These are phyloP conservation scores for Sorex araneus DNA, from an alignment of 2,113 vertebrate genomes.

Conservation along the genomic window DNA sequence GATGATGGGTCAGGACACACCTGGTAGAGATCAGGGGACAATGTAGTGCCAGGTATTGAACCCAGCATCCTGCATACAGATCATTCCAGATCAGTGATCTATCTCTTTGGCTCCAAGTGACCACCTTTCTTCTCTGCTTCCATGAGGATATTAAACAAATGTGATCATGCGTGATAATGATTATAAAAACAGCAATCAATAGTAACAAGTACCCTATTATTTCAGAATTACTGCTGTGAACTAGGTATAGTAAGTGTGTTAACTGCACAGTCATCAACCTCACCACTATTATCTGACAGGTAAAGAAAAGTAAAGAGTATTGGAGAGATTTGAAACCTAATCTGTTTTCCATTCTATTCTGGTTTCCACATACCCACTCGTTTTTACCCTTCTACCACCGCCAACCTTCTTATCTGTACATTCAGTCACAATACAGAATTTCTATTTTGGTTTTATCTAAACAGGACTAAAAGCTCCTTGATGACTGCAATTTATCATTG, in stretches of 20 bases:
- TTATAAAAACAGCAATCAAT: neutral
- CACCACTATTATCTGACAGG: neutral
- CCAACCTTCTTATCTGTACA: neutral
- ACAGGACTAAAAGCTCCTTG: neutral
- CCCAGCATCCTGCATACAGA: no score
- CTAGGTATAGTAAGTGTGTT: neutral
- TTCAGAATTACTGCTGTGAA: neutral
- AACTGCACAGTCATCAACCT: neutral
- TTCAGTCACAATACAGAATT: neutral
- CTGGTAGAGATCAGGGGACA: no score
- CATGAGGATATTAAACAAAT: neutral
- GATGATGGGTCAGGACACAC: no score
- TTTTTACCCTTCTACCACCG: fast-evolving
- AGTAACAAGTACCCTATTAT: neutral
- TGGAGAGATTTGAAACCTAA: neutral
- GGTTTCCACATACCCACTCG: neutral
- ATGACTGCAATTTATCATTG: neutral
- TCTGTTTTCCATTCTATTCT: neutral
- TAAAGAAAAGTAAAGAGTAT: neutral
- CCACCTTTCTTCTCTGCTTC: neutral
- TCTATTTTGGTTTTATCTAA: neutral
- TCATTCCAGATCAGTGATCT: neutral
- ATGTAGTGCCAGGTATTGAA: no score
- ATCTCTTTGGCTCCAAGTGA: no score
- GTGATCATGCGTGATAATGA: neutral